These are phyloP conservation scores for Caenorhabditis doughertyi DNA, from an alignment of 2,888 invertebrate genomes.

Conservation along the genomic window DNA sequence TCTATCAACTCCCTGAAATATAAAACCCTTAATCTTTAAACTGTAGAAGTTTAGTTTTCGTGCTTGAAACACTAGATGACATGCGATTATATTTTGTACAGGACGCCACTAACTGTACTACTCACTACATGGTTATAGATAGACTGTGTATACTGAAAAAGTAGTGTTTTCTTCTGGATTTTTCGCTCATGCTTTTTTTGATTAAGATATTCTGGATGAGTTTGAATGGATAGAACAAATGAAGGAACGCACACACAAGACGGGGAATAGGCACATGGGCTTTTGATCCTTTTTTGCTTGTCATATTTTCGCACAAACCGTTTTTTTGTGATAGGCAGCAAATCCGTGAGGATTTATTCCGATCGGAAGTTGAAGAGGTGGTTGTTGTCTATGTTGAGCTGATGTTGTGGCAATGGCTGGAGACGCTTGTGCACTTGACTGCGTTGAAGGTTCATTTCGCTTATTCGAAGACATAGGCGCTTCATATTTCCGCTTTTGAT, in stretches of 20 bases:
- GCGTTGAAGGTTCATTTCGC: neutral
- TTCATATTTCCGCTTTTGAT: conserved; percentile 21
- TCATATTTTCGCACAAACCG: conserved; percentile 15
- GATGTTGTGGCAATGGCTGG: neutral
- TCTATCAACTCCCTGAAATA: neutral
- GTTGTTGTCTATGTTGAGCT: neutral
- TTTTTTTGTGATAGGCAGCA: conserved; percentile 4
- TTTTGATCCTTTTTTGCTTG: neutral
- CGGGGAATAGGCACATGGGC: neutral
- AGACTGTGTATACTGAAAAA: too few species aligned
- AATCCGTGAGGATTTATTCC: neutral
- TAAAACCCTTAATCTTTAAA: too few species aligned
- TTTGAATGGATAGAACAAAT: neutral
- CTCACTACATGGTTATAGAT: too few species aligned
- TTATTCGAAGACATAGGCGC: neutral
- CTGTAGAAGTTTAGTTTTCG: too few species aligned
- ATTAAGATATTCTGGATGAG: too few species aligned
- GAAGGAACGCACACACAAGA: neutral
- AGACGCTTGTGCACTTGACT: conserved; percentile 10
- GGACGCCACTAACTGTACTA: too few species aligned
- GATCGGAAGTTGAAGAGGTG: neutral
- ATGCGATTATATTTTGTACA: too few species aligned
- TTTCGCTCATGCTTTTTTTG: too few species aligned
- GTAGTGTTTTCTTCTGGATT: too few species aligned
- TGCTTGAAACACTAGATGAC: too few species aligned